A percentile compares a stretch with the other conserved stretches of the same genome.
Conservation (phyloP, 2,888 invertebrate genomes). For the Calliopum simillimum region DNA sequence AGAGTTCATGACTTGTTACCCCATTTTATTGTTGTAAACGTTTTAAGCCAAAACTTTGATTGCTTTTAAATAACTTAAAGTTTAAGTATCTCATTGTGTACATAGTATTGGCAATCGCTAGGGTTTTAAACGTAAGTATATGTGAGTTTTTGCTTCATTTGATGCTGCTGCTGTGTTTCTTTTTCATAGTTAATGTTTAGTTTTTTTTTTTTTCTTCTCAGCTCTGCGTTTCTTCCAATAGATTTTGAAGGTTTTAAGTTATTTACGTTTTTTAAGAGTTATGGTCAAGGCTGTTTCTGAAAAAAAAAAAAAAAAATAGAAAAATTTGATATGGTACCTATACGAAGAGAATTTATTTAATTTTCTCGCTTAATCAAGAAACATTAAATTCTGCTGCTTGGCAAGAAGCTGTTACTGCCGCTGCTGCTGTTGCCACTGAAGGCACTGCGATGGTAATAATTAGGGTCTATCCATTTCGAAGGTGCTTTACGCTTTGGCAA, state of each 20-base stretch:
- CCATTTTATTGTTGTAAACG: not conserved
- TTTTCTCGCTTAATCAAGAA: too few species aligned
- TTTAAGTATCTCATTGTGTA: not conserved
- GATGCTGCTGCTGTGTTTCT: not conserved
- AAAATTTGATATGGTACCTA: too few species aligned
- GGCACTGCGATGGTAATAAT: too few species aligned
- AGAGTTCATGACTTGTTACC: constrained; percentile 27
- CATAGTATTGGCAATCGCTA: not conserved
- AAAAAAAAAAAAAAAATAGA: not conserved
- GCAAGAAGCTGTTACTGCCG: too few species aligned
- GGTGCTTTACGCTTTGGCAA: too few species aligned
- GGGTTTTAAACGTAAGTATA: not conserved
- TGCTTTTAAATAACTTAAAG: not conserved
- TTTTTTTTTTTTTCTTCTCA: constrained; percentile 30
- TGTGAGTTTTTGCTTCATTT: not conserved
- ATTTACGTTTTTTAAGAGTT: constrained; percentile 51
- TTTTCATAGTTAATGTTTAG: constrained; percentile 13
- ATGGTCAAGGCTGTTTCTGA: constrained; percentile 54
- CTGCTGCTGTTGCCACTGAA: too few species aligned
- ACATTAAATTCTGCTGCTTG: too few species aligned
- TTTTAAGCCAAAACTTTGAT: not conserved
- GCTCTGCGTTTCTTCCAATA: constrained; percentile 7
- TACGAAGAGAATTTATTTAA: too few species aligned
- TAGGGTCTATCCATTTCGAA: too few species aligned
- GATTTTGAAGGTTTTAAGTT: constrained; percentile 48